Conservation (phyloP, 2,888 invertebrate species). For the Drosophila yooni region DNA sequence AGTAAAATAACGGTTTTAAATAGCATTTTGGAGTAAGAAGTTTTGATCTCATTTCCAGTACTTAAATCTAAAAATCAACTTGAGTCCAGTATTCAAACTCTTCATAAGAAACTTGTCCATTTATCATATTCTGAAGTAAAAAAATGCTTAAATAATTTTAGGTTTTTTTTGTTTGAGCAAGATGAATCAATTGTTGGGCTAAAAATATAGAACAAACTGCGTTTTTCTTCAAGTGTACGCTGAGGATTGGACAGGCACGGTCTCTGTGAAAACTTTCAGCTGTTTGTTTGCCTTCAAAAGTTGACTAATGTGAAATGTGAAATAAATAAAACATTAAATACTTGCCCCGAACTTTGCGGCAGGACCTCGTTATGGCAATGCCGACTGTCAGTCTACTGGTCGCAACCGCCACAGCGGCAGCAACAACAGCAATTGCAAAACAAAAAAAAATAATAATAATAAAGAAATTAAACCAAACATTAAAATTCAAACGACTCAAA, state of each 20-base stretch:
- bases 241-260: neutral
- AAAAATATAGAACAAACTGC: neutral
- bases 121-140: neutral
- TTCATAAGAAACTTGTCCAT: too few relatives aligned
- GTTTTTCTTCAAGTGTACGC: neutral
- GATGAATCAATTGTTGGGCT: neutral
- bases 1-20: too few relatives aligned
- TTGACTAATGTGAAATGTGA: neutral
- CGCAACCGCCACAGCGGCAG: conserved; percentile 1
- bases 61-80: too few relatives aligned
- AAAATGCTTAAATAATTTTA: neutral
- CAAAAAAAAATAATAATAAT: conserved; percentile 1
- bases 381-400: conserved; percentile 3
- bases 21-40: neutral
- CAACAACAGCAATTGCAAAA: conserved; percentile 11
- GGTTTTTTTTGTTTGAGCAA: neutral
- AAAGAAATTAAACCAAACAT: neutral
- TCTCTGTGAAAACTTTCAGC: conserved; percentile 40
- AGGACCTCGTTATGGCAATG: neutral
- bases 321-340: conserved; percentile 37
- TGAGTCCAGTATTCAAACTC: too few relatives aligned
- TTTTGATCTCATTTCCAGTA: neutral
- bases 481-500: conserved; percentile 1
- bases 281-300: conserved; percentile 17
- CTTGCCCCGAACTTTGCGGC: neutral